These are phyloP conservation scores for Drosophila kepulauana DNA, from an alignment of 1,140 invertebrate species.

Conservation along the genomic window DNA sequence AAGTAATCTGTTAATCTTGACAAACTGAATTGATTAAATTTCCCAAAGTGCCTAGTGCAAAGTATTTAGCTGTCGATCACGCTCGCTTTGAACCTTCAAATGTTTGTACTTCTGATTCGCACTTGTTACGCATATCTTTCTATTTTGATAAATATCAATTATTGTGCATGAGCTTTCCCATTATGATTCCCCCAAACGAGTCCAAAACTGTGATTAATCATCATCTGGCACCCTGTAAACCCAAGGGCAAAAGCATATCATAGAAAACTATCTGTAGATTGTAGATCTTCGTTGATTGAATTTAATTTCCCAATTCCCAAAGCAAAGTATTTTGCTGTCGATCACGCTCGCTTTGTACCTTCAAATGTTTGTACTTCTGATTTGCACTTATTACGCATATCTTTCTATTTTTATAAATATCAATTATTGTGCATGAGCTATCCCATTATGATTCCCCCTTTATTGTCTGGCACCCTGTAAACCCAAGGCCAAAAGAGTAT, in stretches of 20 bases:
- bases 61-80: too few relatives aligned
- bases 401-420: not conserved
- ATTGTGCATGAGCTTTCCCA: too few relatives aligned
- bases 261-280: not conserved
- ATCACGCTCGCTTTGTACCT: not conserved
- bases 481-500: not conserved
- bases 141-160: too few relatives aligned
- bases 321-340: not conserved
- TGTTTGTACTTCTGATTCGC: too few relatives aligned
- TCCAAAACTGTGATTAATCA: slow-evolving; percentile 39
- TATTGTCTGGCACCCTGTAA: not conserved
- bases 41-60: too few relatives aligned
- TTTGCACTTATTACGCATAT: slow-evolving; percentile 34
- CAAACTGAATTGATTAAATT: too few relatives aligned
- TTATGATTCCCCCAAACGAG: slow-evolving; percentile 14
- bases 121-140: too few relatives aligned
- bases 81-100: too few relatives aligned
- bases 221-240: not conserved
- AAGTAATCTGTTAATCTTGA: too few relatives aligned
- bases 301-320: too few relatives aligned
- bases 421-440: not conserved
- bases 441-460: slow-evolving; percentile 24
- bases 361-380: slow-evolving; percentile 59
- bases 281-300: too few relatives aligned
- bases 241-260: not conserved